These are phyloP conservation scores for Eubucco bourcierii DNA, from an alignment of 2,113 vertebrate species.

Conservation along the genomic window DNA sequence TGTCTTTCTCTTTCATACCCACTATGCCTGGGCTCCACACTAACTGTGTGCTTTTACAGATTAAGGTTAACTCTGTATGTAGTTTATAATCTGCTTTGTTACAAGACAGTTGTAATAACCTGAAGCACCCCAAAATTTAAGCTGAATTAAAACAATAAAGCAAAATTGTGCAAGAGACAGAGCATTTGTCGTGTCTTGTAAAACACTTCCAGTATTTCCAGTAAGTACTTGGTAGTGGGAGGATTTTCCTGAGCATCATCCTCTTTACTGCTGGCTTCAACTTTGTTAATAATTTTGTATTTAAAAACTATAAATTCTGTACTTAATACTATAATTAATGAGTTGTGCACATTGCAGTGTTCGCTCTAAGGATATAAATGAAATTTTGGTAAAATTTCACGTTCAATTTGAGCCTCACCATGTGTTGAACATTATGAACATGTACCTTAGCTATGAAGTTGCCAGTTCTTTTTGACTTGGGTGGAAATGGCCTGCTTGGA, in stretches of 20 bases:
- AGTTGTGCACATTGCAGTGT: background rate
- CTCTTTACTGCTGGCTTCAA: background rate
- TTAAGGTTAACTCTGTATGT: background rate
- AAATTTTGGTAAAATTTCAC: background rate
- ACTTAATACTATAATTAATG: background rate
- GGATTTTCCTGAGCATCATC: background rate
- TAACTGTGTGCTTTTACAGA: constrained; percentile 36
- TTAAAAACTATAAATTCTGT: background rate
- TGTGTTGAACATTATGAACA: background rate
- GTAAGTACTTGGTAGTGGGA: background rate
- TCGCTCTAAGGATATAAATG: background rate
- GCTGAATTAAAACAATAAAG: background rate
- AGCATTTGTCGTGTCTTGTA: background rate
- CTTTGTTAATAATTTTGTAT: background rate
- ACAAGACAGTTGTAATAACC: background rate
- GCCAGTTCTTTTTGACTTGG: background rate
- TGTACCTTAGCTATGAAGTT: background rate
- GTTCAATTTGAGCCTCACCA: background rate
- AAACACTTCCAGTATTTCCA: background rate
- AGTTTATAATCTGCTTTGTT: background rate
- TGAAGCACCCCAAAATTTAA: background rate
- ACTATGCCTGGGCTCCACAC: background rate
- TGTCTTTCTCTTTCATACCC: constrained; percentile 15
- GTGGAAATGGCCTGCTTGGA: background rate
- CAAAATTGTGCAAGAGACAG: background rate